Evolutionary conservation across 2,888 invertebrate genomes (phyloP).

Genomic region (Eristalis tenax): DNA sequence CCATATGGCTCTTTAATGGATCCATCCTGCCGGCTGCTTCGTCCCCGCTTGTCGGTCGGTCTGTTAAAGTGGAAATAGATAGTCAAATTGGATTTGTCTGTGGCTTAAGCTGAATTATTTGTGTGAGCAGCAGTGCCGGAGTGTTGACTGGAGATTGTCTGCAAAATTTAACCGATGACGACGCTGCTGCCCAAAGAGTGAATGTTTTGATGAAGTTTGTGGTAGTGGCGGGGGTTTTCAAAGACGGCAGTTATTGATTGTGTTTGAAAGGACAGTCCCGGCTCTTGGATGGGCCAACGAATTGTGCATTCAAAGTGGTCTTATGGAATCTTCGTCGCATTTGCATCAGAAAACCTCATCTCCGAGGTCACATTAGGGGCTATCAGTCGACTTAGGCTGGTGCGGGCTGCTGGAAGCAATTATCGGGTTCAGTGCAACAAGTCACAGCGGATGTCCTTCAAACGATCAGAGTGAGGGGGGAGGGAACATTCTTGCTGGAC

Average conservation of each 20-base stretch:
- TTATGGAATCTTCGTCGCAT: neutral
- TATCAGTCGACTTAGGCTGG: neutral
- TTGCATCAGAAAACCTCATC: neutral
- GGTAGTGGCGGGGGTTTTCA: neutral
- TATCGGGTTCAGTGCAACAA: neutral
- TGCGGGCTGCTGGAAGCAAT: neutral
- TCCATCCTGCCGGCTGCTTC: neutral
- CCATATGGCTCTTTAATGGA: constrained; percentile 40
- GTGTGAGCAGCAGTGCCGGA: constrained; percentile 2
- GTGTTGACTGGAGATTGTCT: constrained; percentile 24
- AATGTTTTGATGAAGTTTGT: neutral
- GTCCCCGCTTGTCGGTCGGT: neutral
- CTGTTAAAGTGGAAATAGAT: constrained; percentile 54
- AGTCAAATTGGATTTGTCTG: constrained; percentile 62
- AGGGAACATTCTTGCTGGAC: too few relatives aligned
- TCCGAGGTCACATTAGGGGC: neutral
- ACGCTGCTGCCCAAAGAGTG: neutral
- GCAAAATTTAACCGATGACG: neutral
- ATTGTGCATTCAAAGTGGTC: neutral
- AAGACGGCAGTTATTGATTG: neutral
- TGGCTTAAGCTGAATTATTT: constrained; percentile 52
- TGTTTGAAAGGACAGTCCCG: neutral
- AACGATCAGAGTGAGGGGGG: too few relatives aligned
- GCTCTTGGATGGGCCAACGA: neutral
- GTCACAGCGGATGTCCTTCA: too few relatives aligned